Evolutionary conservation across 2,113 vertebrate genomes (phyloP), one percentile per base, ranked within the genome.

Genomic region (Chinchilla lanigera): DNA sequence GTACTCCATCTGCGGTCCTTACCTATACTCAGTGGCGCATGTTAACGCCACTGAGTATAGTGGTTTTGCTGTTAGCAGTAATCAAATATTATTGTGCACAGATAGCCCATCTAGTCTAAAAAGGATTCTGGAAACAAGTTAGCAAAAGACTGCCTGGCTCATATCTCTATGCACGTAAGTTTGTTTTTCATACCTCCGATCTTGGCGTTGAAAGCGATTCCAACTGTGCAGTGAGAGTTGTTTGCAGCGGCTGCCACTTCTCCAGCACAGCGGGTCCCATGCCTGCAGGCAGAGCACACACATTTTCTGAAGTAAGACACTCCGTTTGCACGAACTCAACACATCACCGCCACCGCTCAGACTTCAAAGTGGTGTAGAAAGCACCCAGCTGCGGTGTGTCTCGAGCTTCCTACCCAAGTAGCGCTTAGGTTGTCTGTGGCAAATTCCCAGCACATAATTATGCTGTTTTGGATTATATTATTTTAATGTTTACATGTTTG

Each of bases 201-300:
- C 98, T 98, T 99, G 98, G 99, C 99, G 67, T 99, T 99, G 98
- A 99, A 99, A 97, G 99, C 99, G 71, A 99, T 99, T 98, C 99
- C 99, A 90, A 99, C 99, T 90, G 99, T 99, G 98, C 99, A 99
- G 96, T 99, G 99, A 41, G 99, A 99, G 98, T 99, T 99, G 99
- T 99, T 99, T 97, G 99, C 99, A 2, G 99, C 99, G 58, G 99
- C 99, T 94, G 99, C 99, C 97, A 99, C 99, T 99, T 99, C 99
- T 92, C 99, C 99, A 84, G 99, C 99, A 98, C 99, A 99, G 96
- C 99, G 99, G 50, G 99, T 99, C 97, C 99, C 99, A n/a, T 99
- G 99, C 98, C 99, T 99, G 98, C 92, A 97, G 97, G 99, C 88
- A 99, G 95, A 97, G 98, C 69, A 98, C 98, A 98, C 94, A 98